Evolutionary conservation across 2,113 vertebrate species (phyloP).

Genomic region (Pluvianellus socialis): DNA sequence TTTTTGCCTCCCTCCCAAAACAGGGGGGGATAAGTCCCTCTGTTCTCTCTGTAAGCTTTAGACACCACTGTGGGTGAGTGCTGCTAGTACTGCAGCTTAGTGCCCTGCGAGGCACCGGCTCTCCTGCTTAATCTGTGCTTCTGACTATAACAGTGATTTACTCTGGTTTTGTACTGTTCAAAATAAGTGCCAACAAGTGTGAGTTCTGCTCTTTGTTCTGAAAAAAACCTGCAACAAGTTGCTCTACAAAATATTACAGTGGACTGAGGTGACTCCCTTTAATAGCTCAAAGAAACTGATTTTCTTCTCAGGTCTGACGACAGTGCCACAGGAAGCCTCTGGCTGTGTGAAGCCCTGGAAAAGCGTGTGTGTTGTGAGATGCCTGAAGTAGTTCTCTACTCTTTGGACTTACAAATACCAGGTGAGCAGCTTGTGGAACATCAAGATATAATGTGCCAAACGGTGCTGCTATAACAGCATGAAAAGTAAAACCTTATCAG

Average conservation of each 20-base stretch:
- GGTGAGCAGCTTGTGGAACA: background rate
- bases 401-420: background rate
- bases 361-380: background rate
- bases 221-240: background rate
- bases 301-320: background rate
- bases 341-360: background rate
- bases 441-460: background rate
- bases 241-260: background rate
- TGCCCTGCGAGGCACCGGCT: accelerated
- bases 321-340: background rate
- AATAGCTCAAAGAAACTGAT: background rate
- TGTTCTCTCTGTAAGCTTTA: background rate
- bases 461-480: background rate
- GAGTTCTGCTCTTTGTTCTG: background rate
- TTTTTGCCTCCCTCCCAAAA: background rate
- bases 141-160: background rate
- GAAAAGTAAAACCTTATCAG: accelerated
- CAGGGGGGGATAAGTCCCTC: background rate
- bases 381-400: background rate
- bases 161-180: background rate
- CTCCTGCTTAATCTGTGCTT: background rate
- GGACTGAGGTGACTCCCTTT: background rate
- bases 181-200: background rate
- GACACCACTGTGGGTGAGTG: background rate
- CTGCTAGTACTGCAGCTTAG: background rate